phyloP scores from a whole-genome alignment of 1,140 invertebrate genomes.

The Periplaneta americana region DNA sequence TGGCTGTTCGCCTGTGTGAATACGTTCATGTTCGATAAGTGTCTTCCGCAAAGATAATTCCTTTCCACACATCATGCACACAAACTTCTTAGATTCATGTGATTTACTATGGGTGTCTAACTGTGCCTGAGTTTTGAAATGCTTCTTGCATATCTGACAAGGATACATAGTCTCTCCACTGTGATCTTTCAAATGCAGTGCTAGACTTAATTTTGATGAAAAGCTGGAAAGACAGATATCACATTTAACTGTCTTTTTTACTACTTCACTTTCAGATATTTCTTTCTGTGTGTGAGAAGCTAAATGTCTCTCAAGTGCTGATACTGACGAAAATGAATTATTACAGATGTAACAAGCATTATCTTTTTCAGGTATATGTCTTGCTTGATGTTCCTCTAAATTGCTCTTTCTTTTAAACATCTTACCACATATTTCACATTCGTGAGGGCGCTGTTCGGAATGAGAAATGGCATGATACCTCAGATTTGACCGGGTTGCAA shows the following conservation, averaged over 20 bases:
- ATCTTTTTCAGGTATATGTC: slow-evolving; percentile 98
- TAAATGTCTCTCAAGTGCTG: background rate
- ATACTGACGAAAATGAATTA: background rate
- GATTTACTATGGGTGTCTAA: slow-evolving; percentile 42
- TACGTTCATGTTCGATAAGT: slow-evolving; percentile 43
- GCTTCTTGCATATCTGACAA: slow-evolving; percentile 48
- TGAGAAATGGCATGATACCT: slow-evolving; percentile 16
- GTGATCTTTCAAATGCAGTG: slow-evolving; percentile 58
- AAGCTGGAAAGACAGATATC: slow-evolving; percentile 53
- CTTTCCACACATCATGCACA: slow-evolving; percentile 40
- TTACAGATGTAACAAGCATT: slow-evolving; percentile 71
- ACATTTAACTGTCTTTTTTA: slow-evolving; percentile 34
- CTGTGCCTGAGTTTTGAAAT: background rate
- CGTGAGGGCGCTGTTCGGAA: slow-evolving; percentile 45
- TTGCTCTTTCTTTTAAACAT: slow-evolving; percentile 34
- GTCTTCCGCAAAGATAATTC: slow-evolving; percentile 43
- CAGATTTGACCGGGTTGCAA: slow-evolving; percentile 1
- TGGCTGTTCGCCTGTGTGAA: slow-evolving; percentile 48
- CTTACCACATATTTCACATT: slow-evolving; percentile 45
- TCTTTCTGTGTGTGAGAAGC: slow-evolving; percentile 41
- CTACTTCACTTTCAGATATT: slow-evolving; percentile 72
- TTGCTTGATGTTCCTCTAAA: slow-evolving; percentile 94
- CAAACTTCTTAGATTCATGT: slow-evolving; percentile 51
- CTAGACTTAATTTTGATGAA: slow-evolving; percentile 56
- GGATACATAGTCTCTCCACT: slow-evolving; percentile 59